These are phyloP conservation scores for Acanthacorydalis orientalis DNA, from an alignment of 2,888 invertebrate genomes.

Conservation along the genomic window DNA sequence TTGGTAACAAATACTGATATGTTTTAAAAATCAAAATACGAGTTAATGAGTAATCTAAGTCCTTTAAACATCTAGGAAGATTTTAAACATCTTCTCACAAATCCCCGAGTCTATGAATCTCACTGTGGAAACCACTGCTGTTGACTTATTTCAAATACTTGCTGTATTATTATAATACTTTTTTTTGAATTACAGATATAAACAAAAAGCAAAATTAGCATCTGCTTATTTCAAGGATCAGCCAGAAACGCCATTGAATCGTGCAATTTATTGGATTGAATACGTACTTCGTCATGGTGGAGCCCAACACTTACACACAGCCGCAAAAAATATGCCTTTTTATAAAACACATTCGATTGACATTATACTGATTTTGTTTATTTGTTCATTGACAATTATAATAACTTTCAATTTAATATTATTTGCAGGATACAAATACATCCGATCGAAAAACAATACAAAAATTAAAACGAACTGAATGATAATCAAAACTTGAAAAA, in stretches of 20 bases:
- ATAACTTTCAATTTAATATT: no score
- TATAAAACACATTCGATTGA: constrained; percentile 10
- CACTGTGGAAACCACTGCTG: background rate
- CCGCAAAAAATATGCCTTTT: constrained; percentile 9
- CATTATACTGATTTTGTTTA: constrained; percentile 6
- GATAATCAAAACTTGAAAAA: no score
- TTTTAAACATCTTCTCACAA: background rate
- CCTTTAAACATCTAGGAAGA: background rate
- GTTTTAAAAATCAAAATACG: background rate
- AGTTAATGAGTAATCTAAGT: background rate
- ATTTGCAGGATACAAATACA: no score
- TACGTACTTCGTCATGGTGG: constrained; percentile 11
- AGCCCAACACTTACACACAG: constrained; percentile 9
- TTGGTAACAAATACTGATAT: no score
- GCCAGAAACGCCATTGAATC: constrained; percentile 10
- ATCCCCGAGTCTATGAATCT: background rate
- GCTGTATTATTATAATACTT: background rate
- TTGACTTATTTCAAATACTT: background rate
- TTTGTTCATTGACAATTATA: no score
- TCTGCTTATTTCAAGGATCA: constrained; percentile 11
- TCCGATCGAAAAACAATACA: no score
- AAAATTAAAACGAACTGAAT: no score
- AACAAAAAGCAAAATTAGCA: constrained; percentile 9
- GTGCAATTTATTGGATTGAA: constrained; percentile 13
- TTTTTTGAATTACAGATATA: constrained; percentile 11